Conservation (phyloP, 92 coral and sea anemone species). For the Plumapathes pennacea region DNA sequence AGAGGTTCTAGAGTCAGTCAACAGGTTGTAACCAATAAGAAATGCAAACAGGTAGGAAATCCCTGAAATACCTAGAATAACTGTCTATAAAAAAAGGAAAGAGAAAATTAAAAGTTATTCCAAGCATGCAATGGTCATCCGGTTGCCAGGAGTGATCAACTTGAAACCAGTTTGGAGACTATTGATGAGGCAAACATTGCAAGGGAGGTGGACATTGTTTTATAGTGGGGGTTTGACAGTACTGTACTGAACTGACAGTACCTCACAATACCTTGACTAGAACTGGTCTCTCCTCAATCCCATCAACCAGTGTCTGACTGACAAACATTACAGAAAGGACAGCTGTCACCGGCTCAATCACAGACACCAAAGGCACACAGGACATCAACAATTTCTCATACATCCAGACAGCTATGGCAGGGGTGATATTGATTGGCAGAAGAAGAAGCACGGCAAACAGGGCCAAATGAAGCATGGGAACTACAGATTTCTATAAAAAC, state of each 20-base stretch:
- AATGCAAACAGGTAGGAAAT: conserved; percentile 6
- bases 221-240: too few relatives aligned
- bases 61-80: conserved; percentile 24
- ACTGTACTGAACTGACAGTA: too few relatives aligned
- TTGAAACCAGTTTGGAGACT: too few relatives aligned
- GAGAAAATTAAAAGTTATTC: too few relatives aligned
- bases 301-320: conserved; percentile 74
- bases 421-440: conserved; percentile 66
- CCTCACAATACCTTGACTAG: conserved; percentile 56
- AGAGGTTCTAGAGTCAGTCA: conserved; percentile 27
- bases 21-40: conserved; percentile 22
- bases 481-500: conserved; percentile 55
- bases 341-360: conserved; percentile 63
- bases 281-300: conserved; percentile 66
- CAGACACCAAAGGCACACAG: conserved; percentile 59
- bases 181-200: too few relatives aligned
- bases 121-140: too few relatives aligned
- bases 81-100: conserved; percentile 10
- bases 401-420: conserved; percentile 66
- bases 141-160: too few relatives aligned
- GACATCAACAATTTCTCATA: conserved; percentile 62
- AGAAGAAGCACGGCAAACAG: conserved; percentile 52
- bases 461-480: conserved; percentile 73
- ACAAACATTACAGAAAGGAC: conserved; percentile 55
- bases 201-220: too few relatives aligned